Evolutionary conservation across 1,140 invertebrate genomes (phyloP).

Genomic region (Cephus cinctus): DNA sequence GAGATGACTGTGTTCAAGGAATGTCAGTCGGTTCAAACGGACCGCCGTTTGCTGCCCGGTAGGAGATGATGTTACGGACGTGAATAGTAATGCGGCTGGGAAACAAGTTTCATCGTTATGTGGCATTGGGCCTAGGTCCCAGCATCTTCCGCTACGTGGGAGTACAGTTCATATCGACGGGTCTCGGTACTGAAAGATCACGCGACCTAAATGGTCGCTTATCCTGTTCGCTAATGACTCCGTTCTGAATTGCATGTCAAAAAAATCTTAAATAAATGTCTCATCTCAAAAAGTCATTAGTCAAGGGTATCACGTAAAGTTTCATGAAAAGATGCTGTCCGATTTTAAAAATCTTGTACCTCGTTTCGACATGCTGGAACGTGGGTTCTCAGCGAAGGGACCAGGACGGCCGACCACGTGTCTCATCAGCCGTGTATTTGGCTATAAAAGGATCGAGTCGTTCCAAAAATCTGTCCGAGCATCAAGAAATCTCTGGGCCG

Average conservation of each 20-base stretch:
- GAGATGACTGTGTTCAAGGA: too few species aligned
- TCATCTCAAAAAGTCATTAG: too few species aligned
- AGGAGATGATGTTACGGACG: slow-evolving; percentile 34
- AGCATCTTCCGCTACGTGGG: background rate
- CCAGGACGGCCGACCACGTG: background rate
- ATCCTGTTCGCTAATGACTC: background rate
- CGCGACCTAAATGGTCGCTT: background rate
- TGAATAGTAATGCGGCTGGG: slow-evolving; percentile 29
- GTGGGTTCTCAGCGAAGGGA: background rate
- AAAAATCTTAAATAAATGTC: too few species aligned
- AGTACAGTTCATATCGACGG: too few species aligned
- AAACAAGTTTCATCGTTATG: slow-evolving; percentile 28
- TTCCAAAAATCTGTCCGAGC: background rate
- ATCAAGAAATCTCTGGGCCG: background rate
- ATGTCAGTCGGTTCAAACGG: slow-evolving; percentile 36
- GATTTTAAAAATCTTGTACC: too few species aligned
- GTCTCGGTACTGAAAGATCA: background rate
- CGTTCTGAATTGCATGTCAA: background rate
- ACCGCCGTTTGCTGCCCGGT: slow-evolving; percentile 26
- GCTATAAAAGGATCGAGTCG: background rate
- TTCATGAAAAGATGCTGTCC: too few species aligned
- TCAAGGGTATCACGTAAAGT: too few species aligned
- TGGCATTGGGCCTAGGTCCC: background rate
- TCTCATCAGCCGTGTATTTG: background rate
- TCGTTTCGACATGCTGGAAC: too few species aligned